Evolutionary conservation across 2,888 invertebrate genomes (phyloP), one percentile per base, ranked within the genome.

Genomic region (Caenorhabditis becei): DNA sequence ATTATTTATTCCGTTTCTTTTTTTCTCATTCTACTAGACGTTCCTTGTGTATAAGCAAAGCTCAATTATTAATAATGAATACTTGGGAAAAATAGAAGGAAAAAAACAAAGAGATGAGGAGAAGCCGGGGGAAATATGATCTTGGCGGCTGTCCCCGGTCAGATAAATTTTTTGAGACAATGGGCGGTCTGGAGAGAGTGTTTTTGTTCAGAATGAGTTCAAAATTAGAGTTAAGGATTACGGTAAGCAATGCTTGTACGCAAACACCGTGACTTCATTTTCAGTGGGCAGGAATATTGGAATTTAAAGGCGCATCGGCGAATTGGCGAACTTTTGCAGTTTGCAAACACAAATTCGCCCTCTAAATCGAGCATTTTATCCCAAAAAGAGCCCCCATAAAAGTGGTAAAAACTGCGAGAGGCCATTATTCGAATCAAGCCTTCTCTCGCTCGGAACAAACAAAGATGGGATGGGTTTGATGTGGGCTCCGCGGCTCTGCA

Each of bases 381-480:
- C 14, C 8, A 10, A 14, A 16, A 16, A 16, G 16, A 16, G 14
- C 41, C 41, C 41, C 41, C 41, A 41, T 41, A 41, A 41, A 41
- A 41, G 14, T 41, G 41, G 8, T 41, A 32, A 32, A 32, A 56
- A 56, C 20, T n/a, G 18, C 4, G 41, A 26, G 28, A 28, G 58
- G 8, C 67, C 53, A 70, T 70, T 70, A 70, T 63, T 66, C 65
- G 74, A 65, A 74, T 74, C 74, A 66, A 70, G 61, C 10, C 20
- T 28, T n/a, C n/a, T 20, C 24, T 20, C 28, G 16, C 51, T 32
- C 32, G 32, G 54, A 56, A 63, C 56, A 63, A 74, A 78, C 54
- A 71, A 71, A 66, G 37, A 70, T 49, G 59, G 47, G 35, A 49
- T 49, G 54, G 59, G 35, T 66, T 74, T 74, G 47, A 77, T 77